These are phyloP conservation scores for western clawed frog (Xenopus tropicalis) DNA, from an alignment of 2,113 vertebrate genomes.

Conservation along the genomic window DNA sequence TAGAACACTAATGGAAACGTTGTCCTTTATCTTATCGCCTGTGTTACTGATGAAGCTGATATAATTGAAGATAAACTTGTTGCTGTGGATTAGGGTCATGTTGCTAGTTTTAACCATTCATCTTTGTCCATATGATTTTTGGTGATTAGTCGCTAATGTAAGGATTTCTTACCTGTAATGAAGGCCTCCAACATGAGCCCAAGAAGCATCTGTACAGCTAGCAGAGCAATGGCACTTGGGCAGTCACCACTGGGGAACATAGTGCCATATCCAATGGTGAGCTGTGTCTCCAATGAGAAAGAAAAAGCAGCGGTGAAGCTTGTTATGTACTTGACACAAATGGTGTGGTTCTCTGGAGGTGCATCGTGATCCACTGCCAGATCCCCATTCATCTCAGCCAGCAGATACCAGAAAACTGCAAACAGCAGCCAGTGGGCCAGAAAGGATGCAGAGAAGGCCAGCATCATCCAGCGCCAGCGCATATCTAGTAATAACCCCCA, in stretches of 20 bases:
- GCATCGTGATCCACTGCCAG: conserved; percentile 85
- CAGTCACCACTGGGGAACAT: conserved; percentile 97
- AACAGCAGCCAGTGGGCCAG: conserved; percentile 94
- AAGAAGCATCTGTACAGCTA: conserved; percentile 94
- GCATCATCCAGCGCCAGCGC: conserved; percentile 94
- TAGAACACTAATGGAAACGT: no score
- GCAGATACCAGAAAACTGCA: conserved; percentile 91
- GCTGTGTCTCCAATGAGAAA: conserved; percentile 94
- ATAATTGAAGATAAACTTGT: no score
- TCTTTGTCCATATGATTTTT: no score
- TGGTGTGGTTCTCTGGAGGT: conserved; percentile 86
- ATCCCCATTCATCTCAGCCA: conserved; percentile 92
- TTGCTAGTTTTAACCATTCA: no score
- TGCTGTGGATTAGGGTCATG: no score
- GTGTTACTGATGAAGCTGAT: no score
- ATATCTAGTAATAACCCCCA: conserved; percentile 92
- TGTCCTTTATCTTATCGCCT: no score
- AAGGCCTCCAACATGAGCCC: conserved; percentile 96
- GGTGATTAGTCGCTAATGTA: no score
- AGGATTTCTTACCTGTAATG: conserved; percentile 83
- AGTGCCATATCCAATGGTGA: conserved; percentile 95
- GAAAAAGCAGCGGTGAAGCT: conserved; percentile 95
- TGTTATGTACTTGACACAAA: conserved; percentile 93
- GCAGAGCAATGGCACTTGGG: conserved; percentile 86
- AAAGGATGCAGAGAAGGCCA: conserved; percentile 90